A percentile compares a stretch with the other conserved stretches of the same genome.
Conservation (phyloP, 2,888 invertebrate genomes). For the Amiota mariae region DNA sequence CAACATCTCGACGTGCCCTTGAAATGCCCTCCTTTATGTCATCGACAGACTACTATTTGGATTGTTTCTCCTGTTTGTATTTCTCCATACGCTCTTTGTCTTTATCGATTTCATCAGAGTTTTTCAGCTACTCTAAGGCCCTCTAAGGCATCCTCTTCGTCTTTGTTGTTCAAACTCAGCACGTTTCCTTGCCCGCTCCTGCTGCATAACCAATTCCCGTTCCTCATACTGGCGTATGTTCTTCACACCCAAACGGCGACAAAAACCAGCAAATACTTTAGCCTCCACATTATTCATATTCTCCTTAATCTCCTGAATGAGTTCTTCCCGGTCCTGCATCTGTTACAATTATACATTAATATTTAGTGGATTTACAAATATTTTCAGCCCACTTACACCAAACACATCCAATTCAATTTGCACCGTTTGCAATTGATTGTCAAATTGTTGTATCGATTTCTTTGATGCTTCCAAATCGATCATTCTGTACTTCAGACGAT, state of each 20-base stretch:
- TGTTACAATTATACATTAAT: no score
- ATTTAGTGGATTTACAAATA: no score
- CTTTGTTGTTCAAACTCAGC: constrained; percentile 97
- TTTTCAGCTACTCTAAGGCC: constrained; percentile 83
- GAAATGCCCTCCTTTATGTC: constrained; percentile 89
- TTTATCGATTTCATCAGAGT: constrained; percentile 87
- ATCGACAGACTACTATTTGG: constrained; percentile 86
- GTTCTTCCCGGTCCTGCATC: constrained; percentile 82
- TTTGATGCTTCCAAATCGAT: constrained; percentile 93
- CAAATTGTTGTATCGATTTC: constrained; percentile 73
- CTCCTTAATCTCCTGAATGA: constrained; percentile 93
- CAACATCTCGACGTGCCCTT: constrained; percentile 88
- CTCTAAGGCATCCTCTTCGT: constrained; percentile 91
- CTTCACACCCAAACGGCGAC: constrained; percentile 92
- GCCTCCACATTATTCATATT: constrained; percentile 98
- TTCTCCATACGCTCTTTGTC: constrained; percentile 89
- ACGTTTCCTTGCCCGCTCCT: constrained; percentile 94
- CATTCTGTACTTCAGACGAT: constrained; percentile 92
- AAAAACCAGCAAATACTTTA: constrained; percentile 95
- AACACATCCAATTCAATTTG: constrained; percentile 71
- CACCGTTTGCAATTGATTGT: constrained; percentile 68
- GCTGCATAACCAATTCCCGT: constrained; percentile 93
- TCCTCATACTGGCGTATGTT: constrained; percentile 99
- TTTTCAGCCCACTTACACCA: constrained; percentile 67
- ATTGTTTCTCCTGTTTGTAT: constrained; percentile 84